Conservation (phyloP, 2,113 vertebrate species). For the Myanophis thanlyinensis region DNA sequence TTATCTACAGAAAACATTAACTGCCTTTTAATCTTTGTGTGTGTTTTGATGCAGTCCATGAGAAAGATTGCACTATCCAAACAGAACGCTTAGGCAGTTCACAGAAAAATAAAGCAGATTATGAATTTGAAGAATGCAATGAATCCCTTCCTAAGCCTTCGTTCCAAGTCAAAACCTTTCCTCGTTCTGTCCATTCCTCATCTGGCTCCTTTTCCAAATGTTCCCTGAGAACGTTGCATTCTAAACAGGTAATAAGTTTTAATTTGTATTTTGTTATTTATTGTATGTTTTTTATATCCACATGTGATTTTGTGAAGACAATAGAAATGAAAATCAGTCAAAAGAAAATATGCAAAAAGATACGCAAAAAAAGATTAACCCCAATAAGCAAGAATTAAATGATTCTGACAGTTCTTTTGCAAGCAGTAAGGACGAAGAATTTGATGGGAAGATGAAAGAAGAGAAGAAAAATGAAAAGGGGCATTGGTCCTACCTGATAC, state of each 20-base stretch:
- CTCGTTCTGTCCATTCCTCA: slow-evolving; percentile 56
- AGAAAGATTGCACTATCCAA: slow-evolving; percentile 53
- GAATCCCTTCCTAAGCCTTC: slow-evolving; percentile 54
- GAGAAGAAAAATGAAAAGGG: slow-evolving; percentile 42
- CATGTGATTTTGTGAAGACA: slow-evolving; percentile 24
- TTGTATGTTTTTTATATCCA: slow-evolving; percentile 18
- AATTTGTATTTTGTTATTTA: slow-evolving; percentile 9
- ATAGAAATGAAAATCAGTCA: slow-evolving; percentile 15
- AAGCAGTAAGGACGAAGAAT: slow-evolving; percentile 56
- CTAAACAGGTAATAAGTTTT: slow-evolving; percentile 68
- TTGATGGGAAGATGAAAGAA: slow-evolving; percentile 13
- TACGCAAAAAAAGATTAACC: background rate
- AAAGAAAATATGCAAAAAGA: slow-evolving; percentile 29
- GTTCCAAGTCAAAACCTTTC: slow-evolving; percentile 37
- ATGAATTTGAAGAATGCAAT: slow-evolving; percentile 61
- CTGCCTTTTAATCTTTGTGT: slow-evolving; percentile 27
- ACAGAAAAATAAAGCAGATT: slow-evolving; percentile 61
- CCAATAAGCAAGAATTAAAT: slow-evolving; percentile 16
- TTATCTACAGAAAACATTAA: slow-evolving; percentile 18
- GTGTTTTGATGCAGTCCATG: slow-evolving; percentile 35
- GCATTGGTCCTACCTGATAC: too few relatives aligned
- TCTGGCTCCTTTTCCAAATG: slow-evolving; percentile 59
- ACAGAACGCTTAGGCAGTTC: slow-evolving; percentile 52
- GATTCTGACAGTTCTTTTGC: slow-evolving; percentile 41
- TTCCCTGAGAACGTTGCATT: slow-evolving; percentile 60